Conservation (phyloP, 1,140 invertebrate species). For the Achroia grisella region DNA sequence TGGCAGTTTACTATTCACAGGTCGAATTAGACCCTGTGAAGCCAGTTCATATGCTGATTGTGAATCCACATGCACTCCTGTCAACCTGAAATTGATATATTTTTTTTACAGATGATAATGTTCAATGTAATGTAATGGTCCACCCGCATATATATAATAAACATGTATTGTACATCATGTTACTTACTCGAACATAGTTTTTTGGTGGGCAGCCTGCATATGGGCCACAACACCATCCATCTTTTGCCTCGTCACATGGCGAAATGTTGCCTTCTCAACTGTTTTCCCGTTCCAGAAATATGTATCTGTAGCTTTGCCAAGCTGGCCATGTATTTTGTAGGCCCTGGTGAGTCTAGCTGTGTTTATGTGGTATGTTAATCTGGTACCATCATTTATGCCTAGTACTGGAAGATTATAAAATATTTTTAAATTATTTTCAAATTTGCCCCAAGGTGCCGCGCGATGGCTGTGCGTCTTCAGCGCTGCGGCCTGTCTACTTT, state of each 20-base stretch:
- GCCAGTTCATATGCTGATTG: constrained; percentile 93
- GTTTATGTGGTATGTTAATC: constrained; percentile 72
- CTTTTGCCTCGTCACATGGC: constrained; percentile 77
- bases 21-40: constrained; percentile 83
- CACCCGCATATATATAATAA: too few relatives aligned
- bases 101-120: too few relatives aligned
- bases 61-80: constrained; percentile 86
- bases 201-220: constrained; percentile 88
- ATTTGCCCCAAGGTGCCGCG: too few relatives aligned
- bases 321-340: constrained; percentile 84
- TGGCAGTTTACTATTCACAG: constrained; percentile 79
- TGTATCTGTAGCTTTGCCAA: constrained; percentile 87
- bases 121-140: too few relatives aligned
- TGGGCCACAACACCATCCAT: constrained; percentile 83
- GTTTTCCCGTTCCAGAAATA: constrained; percentile 83
- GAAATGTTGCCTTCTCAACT: constrained; percentile 81
- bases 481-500: too few relatives aligned
- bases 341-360: constrained; percentile 75
- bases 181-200: constrained; percentile 87
- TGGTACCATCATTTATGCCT: constrained; percentile 81
- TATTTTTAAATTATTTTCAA: neutral
- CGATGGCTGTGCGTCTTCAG: too few relatives aligned
- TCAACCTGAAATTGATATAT: constrained; percentile 73
- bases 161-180: too few relatives aligned
- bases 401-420: constrained; percentile 72